Conservation (phyloP, 2,888 invertebrate genomes). For the Plebejus anna region DNA sequence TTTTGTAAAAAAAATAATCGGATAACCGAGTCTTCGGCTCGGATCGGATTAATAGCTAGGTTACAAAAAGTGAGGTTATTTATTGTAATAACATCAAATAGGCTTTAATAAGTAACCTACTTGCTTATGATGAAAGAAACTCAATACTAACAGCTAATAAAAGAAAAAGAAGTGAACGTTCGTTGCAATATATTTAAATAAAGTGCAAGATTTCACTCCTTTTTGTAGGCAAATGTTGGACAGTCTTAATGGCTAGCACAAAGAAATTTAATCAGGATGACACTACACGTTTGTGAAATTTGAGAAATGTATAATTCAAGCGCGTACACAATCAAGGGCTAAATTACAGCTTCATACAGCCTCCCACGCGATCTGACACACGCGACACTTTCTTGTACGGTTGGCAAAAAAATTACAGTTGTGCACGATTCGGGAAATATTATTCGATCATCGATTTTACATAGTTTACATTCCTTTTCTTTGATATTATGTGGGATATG, state of each 20-base stretch:
- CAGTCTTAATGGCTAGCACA: constrained; percentile 1
- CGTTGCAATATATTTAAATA: not conserved
- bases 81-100: not conserved
- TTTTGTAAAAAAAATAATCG: constrained; percentile 6
- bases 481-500: not conserved
- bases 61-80: not conserved
- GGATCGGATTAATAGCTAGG: not conserved
- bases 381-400: constrained; percentile 58
- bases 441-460: not conserved
- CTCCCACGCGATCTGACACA: constrained; percentile 69
- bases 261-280: constrained; percentile 56
- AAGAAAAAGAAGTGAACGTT: not conserved
- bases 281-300: constrained; percentile 72
- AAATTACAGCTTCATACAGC: constrained; percentile 75
- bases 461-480: not conserved
- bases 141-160: not conserved
- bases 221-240: not conserved
- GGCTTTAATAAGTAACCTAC: not conserved
- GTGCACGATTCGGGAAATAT: not conserved
- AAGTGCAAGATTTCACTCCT: constrained; percentile 5
- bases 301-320: constrained; percentile 75
- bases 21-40: not conserved
- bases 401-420: constrained; percentile 8
- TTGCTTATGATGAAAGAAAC: not conserved
- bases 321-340: constrained; percentile 77